A percentile compares a stretch with the other conserved stretches of the same genome.
Conservation (phyloP, 2,797 vertebrate genomes). For the Manis pentadactyla region DNA sequence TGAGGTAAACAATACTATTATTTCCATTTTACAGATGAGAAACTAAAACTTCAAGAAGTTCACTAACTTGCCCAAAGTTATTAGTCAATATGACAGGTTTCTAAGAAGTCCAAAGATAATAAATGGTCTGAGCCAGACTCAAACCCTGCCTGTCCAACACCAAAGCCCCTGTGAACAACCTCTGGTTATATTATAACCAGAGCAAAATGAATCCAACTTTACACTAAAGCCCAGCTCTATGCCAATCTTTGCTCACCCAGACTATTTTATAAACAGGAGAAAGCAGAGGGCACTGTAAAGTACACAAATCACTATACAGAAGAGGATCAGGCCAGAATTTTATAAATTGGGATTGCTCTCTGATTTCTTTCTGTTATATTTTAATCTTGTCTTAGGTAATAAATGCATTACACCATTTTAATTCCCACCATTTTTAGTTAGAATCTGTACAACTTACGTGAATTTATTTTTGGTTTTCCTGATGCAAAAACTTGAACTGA, state of each 20-base stretch:
- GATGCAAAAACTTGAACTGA: conserved; percentile 96
- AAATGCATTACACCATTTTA: background rate
- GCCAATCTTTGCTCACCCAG: background rate
- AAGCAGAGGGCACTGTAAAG: background rate
- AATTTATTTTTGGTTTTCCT: conserved; percentile 92
- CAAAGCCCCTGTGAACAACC: background rate
- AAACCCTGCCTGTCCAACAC: background rate
- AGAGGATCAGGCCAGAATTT: background rate
- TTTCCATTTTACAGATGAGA: conserved; percentile 44
- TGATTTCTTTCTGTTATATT: conserved; percentile 31
- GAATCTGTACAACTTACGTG: conserved; percentile 89
- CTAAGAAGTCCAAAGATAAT: background rate
- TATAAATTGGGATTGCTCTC: conserved; percentile 17
- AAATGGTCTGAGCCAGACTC: background rate
- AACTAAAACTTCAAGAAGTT: conserved; percentile 53
- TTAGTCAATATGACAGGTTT: too few species aligned
- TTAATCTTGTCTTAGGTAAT: conserved; percentile 40
- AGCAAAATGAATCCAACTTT: conserved; percentile 39
- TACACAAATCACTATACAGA: background rate
- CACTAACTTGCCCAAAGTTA: background rate
- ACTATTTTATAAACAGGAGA: background rate
- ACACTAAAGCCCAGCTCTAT: fast-evolving
- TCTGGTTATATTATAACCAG: background rate
- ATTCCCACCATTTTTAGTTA: background rate
- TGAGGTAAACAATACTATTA: conserved; percentile 5